Evolutionary conservation across 2,797 vertebrate genomes (phyloP).

Genomic region (Neosilurus hyrtlii): DNA sequence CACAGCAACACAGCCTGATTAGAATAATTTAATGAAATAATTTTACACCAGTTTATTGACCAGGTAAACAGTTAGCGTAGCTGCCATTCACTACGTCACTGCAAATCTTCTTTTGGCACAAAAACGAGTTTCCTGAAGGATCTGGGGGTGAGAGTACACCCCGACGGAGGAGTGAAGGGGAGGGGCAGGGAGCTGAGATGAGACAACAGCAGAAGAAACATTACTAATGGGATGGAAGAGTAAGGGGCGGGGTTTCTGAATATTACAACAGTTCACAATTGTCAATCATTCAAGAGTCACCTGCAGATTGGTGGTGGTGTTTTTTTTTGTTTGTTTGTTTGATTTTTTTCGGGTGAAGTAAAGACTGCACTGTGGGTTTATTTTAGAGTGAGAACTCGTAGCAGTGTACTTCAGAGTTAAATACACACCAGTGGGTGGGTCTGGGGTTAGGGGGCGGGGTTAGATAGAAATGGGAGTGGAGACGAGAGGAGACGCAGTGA

Average conservation of each 20-base stretch:
- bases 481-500: neutral
- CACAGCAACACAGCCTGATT: neutral
- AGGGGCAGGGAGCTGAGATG: no score
- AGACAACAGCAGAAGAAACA: neutral
- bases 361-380: neutral
- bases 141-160: neutral
- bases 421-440: neutral
- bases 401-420: neutral
- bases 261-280: no score
- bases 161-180: no score
- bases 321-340: neutral
- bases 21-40: slow-evolving; percentile 10
- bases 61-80: neutral
- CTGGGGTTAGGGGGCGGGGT: neutral
- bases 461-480: neutral
- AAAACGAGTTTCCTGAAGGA: neutral
- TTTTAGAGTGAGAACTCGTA: neutral
- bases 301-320: neutral
- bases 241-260: neutral
- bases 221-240: neutral
- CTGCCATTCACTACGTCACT: slow-evolving; percentile 20
- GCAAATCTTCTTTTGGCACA: slow-evolving; percentile 26
- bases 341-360: no score
- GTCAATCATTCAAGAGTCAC: neutral
- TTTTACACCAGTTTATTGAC: neutral